These are phyloP conservation scores for Ispidina lecontei DNA, from an alignment of 2,797 vertebrate species.

Conservation along the genomic window DNA sequence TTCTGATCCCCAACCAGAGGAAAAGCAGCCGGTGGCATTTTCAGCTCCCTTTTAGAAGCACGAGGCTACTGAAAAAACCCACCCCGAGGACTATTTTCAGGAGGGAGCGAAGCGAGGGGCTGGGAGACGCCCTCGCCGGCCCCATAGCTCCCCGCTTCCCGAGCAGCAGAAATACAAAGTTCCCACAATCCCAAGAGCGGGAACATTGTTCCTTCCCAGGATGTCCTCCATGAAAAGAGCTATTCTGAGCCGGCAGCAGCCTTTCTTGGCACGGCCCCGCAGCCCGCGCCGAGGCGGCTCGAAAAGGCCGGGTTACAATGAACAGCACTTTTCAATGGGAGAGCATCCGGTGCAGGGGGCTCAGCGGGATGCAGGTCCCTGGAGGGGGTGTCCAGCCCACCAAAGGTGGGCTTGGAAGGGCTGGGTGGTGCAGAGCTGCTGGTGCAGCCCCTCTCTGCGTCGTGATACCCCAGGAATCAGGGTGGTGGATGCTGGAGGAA, in stretches of 20 bases:
- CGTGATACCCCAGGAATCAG: accelerated
- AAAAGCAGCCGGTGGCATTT: not conserved
- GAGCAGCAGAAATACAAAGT: conserved; percentile 24
- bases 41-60: not conserved
- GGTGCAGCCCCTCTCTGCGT: not conserved
- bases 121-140: conserved; percentile 1
- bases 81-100: not conserved
- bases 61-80: not conserved
- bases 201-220: conserved; percentile 72
- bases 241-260: conserved; percentile 70
- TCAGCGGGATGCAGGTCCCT: not conserved
- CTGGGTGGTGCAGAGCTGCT: not conserved
- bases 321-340: conserved; percentile 41
- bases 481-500: accelerated
- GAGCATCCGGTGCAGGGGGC: not conserved
- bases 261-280: conserved; percentile 56
- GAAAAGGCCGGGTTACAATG: conserved; percentile 56
- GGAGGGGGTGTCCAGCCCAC: not conserved
- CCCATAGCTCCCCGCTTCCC: not conserved
- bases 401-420: not conserved
- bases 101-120: not conserved
- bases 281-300: not conserved
- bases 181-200: conserved; percentile 66
- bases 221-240: conserved; percentile 72
- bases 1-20: not conserved